Evolutionary conservation across 2,113 vertebrate genomes (phyloP).

Genomic region (Psophia crepitans): DNA sequence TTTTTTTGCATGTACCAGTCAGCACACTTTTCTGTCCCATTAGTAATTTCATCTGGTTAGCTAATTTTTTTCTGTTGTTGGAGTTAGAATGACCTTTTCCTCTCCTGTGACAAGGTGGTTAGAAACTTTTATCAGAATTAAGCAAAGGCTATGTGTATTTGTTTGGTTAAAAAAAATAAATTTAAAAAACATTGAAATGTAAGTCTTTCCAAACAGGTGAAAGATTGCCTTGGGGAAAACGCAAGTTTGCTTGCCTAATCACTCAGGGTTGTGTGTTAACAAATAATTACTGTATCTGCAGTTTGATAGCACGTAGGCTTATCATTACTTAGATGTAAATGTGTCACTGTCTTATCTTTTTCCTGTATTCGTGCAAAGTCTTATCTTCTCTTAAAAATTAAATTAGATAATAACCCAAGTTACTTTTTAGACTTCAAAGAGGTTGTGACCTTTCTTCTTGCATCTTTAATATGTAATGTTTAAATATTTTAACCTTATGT

Average conservation of each 20-base stretch:
- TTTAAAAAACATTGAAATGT: neutral
- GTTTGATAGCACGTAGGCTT: neutral
- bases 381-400: neutral
- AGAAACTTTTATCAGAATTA: neutral
- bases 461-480: neutral
- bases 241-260: neutral
- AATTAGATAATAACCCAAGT: neutral
- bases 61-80: neutral
- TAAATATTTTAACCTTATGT: neutral
- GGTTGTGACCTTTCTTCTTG: neutral
- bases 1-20: neutral
- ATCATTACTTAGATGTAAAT: neutral
- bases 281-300: neutral
- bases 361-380: neutral
- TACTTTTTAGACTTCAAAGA: neutral
- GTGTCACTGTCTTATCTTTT: neutral
- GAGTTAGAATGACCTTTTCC: neutral
- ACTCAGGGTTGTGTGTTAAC: neutral
- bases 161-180: neutral
- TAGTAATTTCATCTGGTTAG: neutral
- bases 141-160: neutral
- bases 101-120: neutral
- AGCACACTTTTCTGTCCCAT: neutral
- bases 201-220: neutral
- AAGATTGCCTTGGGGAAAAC: neutral